A percentile compares a stretch with the other conserved stretches of the same genome.
These are phyloP conservation scores for Conus betulinus DNA, from an alignment of 1,140 invertebrate species.

Conservation along the genomic window DNA sequence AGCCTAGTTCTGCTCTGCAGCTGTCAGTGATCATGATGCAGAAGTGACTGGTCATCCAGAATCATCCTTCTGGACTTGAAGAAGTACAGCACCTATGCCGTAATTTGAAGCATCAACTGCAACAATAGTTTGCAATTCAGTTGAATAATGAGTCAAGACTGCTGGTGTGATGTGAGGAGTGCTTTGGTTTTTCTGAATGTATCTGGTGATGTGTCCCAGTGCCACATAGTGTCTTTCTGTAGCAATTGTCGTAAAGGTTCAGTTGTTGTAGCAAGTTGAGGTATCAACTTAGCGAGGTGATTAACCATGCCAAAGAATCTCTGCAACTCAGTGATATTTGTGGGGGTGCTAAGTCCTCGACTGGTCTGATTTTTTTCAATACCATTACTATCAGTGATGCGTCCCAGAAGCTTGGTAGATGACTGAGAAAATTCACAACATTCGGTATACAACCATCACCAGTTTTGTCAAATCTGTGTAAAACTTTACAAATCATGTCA, in stretches of 20 bases:
- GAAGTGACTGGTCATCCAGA: slow-evolving; percentile 45
- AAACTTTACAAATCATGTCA: slow-evolving; percentile 42
- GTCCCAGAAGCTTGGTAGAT: slow-evolving; percentile 25
- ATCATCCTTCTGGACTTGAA: slow-evolving; percentile 37
- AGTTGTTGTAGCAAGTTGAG: too few relatives aligned
- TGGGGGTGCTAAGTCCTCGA: slow-evolving; percentile 64
- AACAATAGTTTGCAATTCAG: slow-evolving; percentile 37
- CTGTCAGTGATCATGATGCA: slow-evolving; percentile 48
- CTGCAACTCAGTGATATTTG: slow-evolving; percentile 27
- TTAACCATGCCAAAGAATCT: slow-evolving; percentile 37
- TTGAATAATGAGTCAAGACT: slow-evolving; percentile 44
- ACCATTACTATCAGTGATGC: slow-evolving; percentile 14
- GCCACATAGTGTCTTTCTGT: slow-evolving; percentile 11
- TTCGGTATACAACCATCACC: slow-evolving; percentile 59
- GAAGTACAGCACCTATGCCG: slow-evolving; percentile 49
- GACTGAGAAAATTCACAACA: not conserved
- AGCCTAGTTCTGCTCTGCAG: slow-evolving; percentile 75
- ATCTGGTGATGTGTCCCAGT: not conserved
- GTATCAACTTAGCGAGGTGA: slow-evolving; percentile 38
- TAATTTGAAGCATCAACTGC: slow-evolving; percentile 47
- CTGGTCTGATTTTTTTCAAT: slow-evolving; percentile 60
- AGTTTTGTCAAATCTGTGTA: slow-evolving; percentile 50
- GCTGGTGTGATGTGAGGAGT: slow-evolving; percentile 44
- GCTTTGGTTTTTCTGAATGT: slow-evolving; percentile 42
- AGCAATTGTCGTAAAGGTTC: slow-evolving; percentile 31